Base-by-base conservation (phyloP, 2,113 vertebrate genomes). In the Notarius quadriscutis region DNA sequence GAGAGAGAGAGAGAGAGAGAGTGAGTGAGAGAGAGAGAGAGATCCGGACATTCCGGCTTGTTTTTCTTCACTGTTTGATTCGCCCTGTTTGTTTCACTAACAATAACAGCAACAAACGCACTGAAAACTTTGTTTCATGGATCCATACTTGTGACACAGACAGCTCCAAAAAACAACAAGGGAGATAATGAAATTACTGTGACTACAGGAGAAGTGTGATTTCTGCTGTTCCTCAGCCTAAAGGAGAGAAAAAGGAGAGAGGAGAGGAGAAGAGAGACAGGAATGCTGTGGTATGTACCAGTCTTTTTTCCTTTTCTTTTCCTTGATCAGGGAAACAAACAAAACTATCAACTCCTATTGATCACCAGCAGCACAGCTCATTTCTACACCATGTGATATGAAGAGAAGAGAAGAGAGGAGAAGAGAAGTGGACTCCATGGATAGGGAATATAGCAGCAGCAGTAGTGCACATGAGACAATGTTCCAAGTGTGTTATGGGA, bases 261-360 rank as follows among this genome's bases (percentile, higher is more conserved):
- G 14, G 22, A 69, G 62, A n/a, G 25, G 1, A 84, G 89, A 62
- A 84, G 88, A 87, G 30, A 89, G 67, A 57, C 88, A 89, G 93
- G 92, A 94, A 93, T 94, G 93, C 93, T 91, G 91, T 93, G 95
- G 95, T 96, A 96, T 87, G 95, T 95, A 90, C 65, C 88, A 85
- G 89, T 89, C 77, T 58, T 92, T 92, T 69, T 27, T 82, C 12
- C 25, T 11, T 7, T 14, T 34, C 14, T 65, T 34, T 81, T 62
- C 20, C 20, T 50, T 86, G 41, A 8, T 41, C 0, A 72, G 69
- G 15, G 0, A n/a, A 84, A 77, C 51, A 30, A 80, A 30, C n/a
- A 80, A 14, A 20, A 81, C 57, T 62, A 1, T 10, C 9, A 57
- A 30, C 12, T 77, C 34, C 4, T 10, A 18, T 18, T 18, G 30